phyloP scores from a whole-genome alignment of 35 echinoderm and acorn worm species.

The Apostichopus japonicus region DNA sequence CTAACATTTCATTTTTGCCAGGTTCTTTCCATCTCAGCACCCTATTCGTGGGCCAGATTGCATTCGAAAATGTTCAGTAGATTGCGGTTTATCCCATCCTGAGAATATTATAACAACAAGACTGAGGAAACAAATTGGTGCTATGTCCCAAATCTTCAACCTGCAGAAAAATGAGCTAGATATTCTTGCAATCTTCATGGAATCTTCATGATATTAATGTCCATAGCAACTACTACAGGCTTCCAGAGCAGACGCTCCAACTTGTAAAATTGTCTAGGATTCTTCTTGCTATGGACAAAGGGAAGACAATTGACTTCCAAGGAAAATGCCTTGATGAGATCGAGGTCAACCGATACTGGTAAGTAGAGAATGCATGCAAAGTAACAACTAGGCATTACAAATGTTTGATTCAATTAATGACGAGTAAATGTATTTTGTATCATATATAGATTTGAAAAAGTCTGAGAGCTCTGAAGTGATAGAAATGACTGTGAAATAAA shows the following conservation, averaged over 20 bases:
- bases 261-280: slow-evolving; percentile 64
- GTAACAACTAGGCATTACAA: no score
- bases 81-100: slow-evolving; percentile 50
- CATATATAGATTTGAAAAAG: no score
- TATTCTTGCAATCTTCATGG: slow-evolving; percentile 71
- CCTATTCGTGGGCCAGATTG: slow-evolving; percentile 9
- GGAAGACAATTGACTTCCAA: slow-evolving; percentile 21
- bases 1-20: slow-evolving; percentile 44
- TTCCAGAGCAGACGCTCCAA: slow-evolving; percentile 75
- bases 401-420: no score
- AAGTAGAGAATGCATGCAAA: background rate
- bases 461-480: no score
- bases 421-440: no score
- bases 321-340: slow-evolving; percentile 36
- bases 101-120: slow-evolving; percentile 65
- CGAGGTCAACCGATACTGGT: slow-evolving; percentile 18
- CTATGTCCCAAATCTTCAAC: slow-evolving; percentile 63
- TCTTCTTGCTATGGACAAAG: slow-evolving; percentile 68
- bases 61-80: background rate
- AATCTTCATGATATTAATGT: slow-evolving; percentile 72
- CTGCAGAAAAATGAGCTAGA: slow-evolving; percentile 76
- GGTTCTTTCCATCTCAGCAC: slow-evolving; percentile 19
- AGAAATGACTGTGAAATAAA: no score
- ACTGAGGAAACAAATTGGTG: slow-evolving; percentile 72
- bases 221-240: slow-evolving; percentile 70